A percentile compares a stretch with the other conserved stretches of the same genome.
Conservation (phyloP, 2,888 invertebrate species). For the Acleris cristana region DNA sequence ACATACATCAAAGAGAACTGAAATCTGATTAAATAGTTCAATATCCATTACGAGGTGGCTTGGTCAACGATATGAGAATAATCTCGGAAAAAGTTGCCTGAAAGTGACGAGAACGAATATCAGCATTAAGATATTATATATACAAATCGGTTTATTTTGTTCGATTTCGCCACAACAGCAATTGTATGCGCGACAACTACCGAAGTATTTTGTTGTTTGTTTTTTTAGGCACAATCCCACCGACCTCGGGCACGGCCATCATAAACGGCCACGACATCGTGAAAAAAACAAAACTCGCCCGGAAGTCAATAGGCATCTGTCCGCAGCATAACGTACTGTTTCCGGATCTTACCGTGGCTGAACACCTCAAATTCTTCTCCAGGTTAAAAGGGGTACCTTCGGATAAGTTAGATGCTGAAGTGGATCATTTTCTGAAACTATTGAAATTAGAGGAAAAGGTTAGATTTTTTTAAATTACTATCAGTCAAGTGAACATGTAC, state of each 20-base stretch:
- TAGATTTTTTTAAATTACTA: constrained; percentile 4
- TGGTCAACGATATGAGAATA: too few relatives aligned
- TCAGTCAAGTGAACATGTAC: not conserved
- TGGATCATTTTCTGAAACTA: constrained; percentile 86
- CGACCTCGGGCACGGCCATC: constrained; percentile 88
- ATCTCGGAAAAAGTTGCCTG: too few relatives aligned
- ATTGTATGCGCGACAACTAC: too few relatives aligned
- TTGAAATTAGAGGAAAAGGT: constrained; percentile 88
- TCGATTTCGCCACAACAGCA: too few relatives aligned
- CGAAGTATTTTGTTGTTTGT: not conserved
- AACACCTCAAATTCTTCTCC: constrained; percentile 93
- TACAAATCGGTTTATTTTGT: too few relatives aligned
- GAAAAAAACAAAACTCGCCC: constrained; percentile 86
- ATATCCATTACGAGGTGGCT: too few relatives aligned
- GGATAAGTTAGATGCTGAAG: constrained; percentile 83
- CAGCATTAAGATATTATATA: too few relatives aligned
- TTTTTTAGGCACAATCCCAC: constrained; percentile 85
- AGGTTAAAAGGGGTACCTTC: constrained; percentile 86
- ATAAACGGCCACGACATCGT: constrained; percentile 90
- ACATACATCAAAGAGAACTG: too few relatives aligned
- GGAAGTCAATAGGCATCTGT: constrained; percentile 91
- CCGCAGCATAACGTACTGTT: constrained; percentile 95
- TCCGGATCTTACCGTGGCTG: constrained; percentile 91
- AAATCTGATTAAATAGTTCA: too few relatives aligned
- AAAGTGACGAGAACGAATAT: too few relatives aligned